Percentiles rank a stretch among this genome's conserved stretches.
phyloP scores from a whole-genome alignment of 2,113 vertebrate species.

The Quiscalus mexicanus region DNA sequence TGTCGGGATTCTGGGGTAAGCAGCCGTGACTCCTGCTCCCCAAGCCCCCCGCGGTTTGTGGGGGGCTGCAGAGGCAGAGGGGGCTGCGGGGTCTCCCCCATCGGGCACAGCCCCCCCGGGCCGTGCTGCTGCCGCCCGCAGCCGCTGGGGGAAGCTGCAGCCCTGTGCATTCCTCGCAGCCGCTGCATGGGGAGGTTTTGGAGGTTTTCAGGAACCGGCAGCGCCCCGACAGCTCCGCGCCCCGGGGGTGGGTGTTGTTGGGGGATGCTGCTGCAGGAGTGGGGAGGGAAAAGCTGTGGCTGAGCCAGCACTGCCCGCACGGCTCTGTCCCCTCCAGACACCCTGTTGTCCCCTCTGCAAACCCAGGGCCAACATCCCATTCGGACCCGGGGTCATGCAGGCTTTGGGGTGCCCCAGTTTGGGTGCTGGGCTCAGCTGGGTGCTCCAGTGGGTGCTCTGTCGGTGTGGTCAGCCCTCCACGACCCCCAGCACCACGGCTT shows the following conservation, averaged over 20 bases:
- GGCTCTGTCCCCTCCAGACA: fast-evolving
- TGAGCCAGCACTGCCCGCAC: background rate
- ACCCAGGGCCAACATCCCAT: fast-evolving
- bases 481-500: fast-evolving
- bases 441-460: background rate
- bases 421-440: background rate
- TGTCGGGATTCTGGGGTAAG: fast-evolving
- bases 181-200: fast-evolving
- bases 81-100: background rate
- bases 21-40: fast-evolving
- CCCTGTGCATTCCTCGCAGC: background rate
- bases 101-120: background rate
- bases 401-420: background rate
- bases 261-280: fast-evolving
- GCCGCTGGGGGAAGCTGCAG: constrained; percentile 64
- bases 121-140: background rate
- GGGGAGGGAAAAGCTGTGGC: background rate
- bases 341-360: fast-evolving
- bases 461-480: fast-evolving
- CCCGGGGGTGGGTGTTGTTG: background rate
- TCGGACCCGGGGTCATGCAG: fast-evolving
- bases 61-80: background rate
- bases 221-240: background rate
- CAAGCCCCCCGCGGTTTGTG: background rate
- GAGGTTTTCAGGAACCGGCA: fast-evolving